These are phyloP conservation scores for Alviniconcha marisindica DNA, from an alignment of 1,140 invertebrate genomes.

Conservation along the genomic window DNA sequence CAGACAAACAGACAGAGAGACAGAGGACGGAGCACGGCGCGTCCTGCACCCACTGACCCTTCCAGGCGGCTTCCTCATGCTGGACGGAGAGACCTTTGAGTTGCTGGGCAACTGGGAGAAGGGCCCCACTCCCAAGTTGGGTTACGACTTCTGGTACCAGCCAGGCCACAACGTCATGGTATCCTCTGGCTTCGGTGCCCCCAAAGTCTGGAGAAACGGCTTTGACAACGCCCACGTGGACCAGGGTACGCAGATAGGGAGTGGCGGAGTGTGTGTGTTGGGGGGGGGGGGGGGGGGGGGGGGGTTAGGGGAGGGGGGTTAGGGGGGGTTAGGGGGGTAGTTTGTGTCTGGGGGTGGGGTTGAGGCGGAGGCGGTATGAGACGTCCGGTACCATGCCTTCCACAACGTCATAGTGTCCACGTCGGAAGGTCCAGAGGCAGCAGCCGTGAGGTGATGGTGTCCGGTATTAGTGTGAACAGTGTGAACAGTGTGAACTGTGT, in stretches of 20 bases:
- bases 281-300: neutral
- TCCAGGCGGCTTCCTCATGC: slow-evolving; percentile 90
- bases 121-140: slow-evolving; percentile 75
- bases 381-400: neutral
- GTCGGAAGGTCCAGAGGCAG: no score
- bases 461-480: no score
- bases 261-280: neutral
- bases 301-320: neutral
- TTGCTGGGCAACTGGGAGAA: slow-evolving; percentile 81
- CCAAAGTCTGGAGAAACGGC: slow-evolving; percentile 88
- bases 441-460: no score
- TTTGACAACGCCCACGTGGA: slow-evolving; percentile 82
- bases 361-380: no score
- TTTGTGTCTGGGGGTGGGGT: no score
- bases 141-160: slow-evolving; percentile 95
- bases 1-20: no score
- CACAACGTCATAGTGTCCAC: neutral
- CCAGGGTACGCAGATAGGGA: slow-evolving; percentile 68
- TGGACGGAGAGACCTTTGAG: slow-evolving; percentile 89
- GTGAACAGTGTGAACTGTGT: no score
- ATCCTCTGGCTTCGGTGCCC: slow-evolving; percentile 93
- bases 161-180: slow-evolving; percentile 94
- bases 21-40: neutral
- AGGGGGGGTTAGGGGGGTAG: neutral
- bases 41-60: neutral